Base-by-base conservation (phyloP, 2,797 vertebrate genomes). In the Cyprinella venusta region DNA sequence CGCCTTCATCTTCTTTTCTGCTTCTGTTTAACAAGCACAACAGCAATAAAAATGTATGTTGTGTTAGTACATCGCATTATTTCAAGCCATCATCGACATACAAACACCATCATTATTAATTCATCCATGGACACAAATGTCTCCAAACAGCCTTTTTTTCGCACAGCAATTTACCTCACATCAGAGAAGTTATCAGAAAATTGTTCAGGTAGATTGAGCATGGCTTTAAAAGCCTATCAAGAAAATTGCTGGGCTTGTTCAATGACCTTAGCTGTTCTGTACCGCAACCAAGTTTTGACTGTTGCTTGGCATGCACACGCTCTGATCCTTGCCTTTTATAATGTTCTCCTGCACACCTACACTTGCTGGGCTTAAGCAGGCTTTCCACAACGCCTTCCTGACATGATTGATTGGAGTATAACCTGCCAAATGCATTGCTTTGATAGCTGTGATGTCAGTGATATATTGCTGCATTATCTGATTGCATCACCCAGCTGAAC, bases 401-500 rank as follows among this genome's bases (percentile, higher is more conserved):
- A 85, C 86, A 85, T 89, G 88, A 90, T 87, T 87, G 81, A 90
- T 90, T 88, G 68, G 80, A 80, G 84, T 83, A 85, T 85, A 89
- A 87, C 83, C 86, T 86, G 85, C 76, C 76, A 87, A 88, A 90
- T 68, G 84, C 82, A 76, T 81, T 63, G 88, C 86, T 87, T 87
- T 86, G 84, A 88, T 88, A 87, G 85, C 72, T 84, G 79, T 87
- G 80, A 83, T 90, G 86, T 79, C 64, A 67, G 79, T 89, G 86
- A 89, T 89, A 76, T 86, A 89, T 88, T 85, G 70, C 87, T 84
- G 54, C 67, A 85, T 83, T 87, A 88, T 87, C 81, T 85, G 83
- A 89, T 90, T 88, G 81, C 87, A 88, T 88, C 80, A 87, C 65
- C 52, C 45, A 61, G 67, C 76, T 52, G 69, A 85, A 86, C 85